Evolutionary conservation across 2,888 invertebrate species (phyloP).

Genomic region (Drosophila helvetica): DNA sequence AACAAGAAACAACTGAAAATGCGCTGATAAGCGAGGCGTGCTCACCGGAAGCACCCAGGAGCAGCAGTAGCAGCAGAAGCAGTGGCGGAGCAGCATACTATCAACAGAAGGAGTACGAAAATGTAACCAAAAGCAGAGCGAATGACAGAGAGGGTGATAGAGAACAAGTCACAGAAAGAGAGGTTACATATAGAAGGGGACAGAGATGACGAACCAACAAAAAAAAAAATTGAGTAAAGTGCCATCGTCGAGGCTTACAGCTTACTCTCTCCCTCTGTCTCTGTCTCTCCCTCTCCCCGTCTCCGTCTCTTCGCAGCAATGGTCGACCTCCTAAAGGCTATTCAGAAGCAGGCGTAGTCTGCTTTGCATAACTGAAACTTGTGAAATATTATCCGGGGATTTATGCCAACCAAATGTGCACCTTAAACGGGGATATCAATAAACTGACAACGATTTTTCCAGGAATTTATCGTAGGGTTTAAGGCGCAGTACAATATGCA

Average conservation of each 20-base stretch:
- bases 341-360: constrained; percentile 5
- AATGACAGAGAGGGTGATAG: constrained; percentile 11
- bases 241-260: constrained; percentile 23
- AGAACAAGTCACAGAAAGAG: constrained; percentile 15
- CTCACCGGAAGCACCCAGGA: constrained; percentile 60
- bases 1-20: constrained; percentile 58
- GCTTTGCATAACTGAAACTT: constrained; percentile 43
- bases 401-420: constrained; percentile 8
- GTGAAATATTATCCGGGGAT: constrained; percentile 34
- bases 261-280: too few species aligned
- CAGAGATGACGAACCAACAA: constrained; percentile 19
- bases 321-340: not conserved
- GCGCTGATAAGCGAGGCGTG: constrained; percentile 72
- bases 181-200: not conserved
- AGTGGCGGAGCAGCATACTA: not conserved
- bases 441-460: constrained; percentile 10
- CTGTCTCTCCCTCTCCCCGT: not conserved
- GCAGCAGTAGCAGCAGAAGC: not conserved
- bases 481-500: not conserved
- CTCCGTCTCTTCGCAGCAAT: not conserved
- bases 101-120: constrained; percentile 15
- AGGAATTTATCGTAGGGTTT: constrained; percentile 1
- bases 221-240: constrained; percentile 36
- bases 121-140: constrained; percentile 26
- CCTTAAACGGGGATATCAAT: constrained; percentile 18